These are phyloP conservation scores for Phenganax stokvisi DNA, from an alignment of 92 coral and sea anemone genomes.

Conservation along the genomic window DNA sequence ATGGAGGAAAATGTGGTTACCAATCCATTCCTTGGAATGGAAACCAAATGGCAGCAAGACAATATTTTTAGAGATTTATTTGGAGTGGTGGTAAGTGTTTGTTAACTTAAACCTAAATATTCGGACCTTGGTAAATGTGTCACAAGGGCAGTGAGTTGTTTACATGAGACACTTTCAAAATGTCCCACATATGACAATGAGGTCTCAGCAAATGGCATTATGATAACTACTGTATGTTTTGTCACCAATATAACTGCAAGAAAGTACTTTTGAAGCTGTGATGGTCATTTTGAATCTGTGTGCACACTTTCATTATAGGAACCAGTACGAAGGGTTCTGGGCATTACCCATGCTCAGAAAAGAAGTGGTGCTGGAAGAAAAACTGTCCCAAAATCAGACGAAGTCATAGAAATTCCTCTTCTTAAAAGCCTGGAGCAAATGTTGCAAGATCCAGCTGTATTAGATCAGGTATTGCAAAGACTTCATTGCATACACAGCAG, in stretches of 20 bases:
- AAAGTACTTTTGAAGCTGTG: too few species aligned
- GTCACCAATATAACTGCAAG: too few species aligned
- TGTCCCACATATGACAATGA: too few species aligned
- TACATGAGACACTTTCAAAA: too few species aligned
- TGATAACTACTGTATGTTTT: too few species aligned
- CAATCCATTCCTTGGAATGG: conserved; percentile 49
- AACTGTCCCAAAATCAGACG: conserved; percentile 33
- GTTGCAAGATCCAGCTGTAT: conserved; percentile 41
- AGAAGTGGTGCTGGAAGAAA: conserved; percentile 41
- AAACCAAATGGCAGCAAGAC: conserved; percentile 43
- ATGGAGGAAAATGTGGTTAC: conserved; percentile 34
- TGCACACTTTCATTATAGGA: conserved; percentile 11
- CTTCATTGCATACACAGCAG: too few species aligned
- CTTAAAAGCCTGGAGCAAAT: conserved; percentile 42
- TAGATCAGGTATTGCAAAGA: conserved; percentile 35
- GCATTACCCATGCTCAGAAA: conserved; percentile 38
- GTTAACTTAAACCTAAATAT: too few species aligned
- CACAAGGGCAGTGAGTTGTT: too few species aligned
- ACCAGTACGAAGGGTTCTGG: conserved; percentile 40
- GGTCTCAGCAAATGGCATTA: too few species aligned
- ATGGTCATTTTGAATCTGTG: too few species aligned
- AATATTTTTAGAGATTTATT: conserved; percentile 40
- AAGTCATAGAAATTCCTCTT: conserved; percentile 42
- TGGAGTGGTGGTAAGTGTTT: conserved; percentile 42
- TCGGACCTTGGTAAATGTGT: too few species aligned